Conservation (phyloP, 2,797 vertebrate species). For the Bovichtus variegatus region DNA sequence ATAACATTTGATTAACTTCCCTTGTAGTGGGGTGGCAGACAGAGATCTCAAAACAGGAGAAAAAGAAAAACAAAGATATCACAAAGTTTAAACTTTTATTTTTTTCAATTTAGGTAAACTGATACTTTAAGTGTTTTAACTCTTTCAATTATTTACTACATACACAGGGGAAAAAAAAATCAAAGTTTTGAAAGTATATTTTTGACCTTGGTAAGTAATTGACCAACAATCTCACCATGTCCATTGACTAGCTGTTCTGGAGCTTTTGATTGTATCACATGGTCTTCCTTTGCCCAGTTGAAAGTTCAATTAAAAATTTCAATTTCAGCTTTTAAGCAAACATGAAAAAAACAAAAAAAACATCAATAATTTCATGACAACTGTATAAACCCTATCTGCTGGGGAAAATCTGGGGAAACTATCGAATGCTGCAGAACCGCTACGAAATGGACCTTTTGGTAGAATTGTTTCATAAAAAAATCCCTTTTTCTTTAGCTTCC, state of each 20-base stretch:
- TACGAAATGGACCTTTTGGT: background rate
- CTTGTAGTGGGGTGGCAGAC: background rate
- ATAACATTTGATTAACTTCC: background rate
- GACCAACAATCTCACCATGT: background rate
- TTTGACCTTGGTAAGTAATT: background rate
- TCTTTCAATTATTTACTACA: background rate
- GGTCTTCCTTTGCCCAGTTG: background rate
- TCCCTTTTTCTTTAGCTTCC: background rate
- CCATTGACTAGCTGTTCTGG: background rate
- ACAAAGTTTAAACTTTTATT: background rate
- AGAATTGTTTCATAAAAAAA: background rate
- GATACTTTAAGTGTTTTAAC: too few species aligned
- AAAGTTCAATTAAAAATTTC: background rate
- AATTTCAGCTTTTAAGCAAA: background rate
- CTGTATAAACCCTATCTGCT: background rate
- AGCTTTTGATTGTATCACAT: slow-evolving; percentile 2
- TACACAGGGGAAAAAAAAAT: background rate
- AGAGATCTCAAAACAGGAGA: too few species aligned
- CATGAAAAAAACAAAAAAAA: too few species aligned
- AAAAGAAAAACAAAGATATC: too few species aligned
- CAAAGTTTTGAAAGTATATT: too few species aligned
- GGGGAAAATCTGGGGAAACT: background rate
- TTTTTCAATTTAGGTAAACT: too few species aligned
- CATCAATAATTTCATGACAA: background rate
- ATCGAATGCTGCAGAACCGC: background rate